Percentiles rank a stretch among this genome's conserved stretches.
Conservation (phyloP, 2,888 invertebrate species). For the Melieria omissa region DNA sequence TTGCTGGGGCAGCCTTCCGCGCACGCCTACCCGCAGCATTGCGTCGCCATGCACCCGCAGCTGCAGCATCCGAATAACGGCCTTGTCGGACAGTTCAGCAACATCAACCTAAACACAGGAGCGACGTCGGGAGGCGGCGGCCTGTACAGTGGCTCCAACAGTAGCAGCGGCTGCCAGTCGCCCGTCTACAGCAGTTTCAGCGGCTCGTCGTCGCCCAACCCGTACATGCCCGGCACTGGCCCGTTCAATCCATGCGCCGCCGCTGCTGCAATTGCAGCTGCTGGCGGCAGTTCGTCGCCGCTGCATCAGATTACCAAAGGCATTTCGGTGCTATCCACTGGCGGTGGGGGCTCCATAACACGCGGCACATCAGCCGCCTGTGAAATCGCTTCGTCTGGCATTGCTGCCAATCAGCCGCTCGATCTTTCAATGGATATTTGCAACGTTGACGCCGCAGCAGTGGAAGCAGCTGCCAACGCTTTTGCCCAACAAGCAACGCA, state of each 20-base stretch:
- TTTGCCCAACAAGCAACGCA: slow-evolving; percentile 8
- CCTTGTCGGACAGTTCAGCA: slow-evolving; percentile 58
- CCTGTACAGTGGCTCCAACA: slow-evolving; percentile 50
- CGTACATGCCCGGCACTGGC: slow-evolving; percentile 55
- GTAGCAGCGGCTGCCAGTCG: slow-evolving; percentile 66
- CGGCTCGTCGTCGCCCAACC: slow-evolving; percentile 64
- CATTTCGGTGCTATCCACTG: slow-evolving; percentile 79
- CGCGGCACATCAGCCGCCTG: slow-evolving; percentile 74
- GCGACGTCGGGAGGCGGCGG: slow-evolving; percentile 49
- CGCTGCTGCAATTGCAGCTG: slow-evolving; percentile 50
- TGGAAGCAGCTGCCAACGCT: slow-evolving; percentile 26
- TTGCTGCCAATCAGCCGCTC: slow-evolving; percentile 59
- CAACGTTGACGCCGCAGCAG: slow-evolving; percentile 41
- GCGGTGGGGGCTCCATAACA: slow-evolving; percentile 76
- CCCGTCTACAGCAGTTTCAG: slow-evolving; percentile 68
- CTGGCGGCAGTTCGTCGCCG: slow-evolving; percentile 68
- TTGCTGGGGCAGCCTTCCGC: slow-evolving; percentile 49
- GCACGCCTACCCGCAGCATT: slow-evolving; percentile 39
- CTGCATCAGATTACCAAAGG: slow-evolving; percentile 77
- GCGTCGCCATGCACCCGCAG: slow-evolving; percentile 29
- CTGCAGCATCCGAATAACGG: slow-evolving; percentile 37
- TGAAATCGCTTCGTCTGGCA: slow-evolving; percentile 52
- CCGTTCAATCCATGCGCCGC: slow-evolving; percentile 53
- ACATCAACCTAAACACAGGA: slow-evolving; percentile 50
- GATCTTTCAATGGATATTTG: slow-evolving; percentile 66